Base-by-base conservation (phyloP, 2,113 vertebrate genomes). In the Anarrhichthys ocellatus region DNA sequence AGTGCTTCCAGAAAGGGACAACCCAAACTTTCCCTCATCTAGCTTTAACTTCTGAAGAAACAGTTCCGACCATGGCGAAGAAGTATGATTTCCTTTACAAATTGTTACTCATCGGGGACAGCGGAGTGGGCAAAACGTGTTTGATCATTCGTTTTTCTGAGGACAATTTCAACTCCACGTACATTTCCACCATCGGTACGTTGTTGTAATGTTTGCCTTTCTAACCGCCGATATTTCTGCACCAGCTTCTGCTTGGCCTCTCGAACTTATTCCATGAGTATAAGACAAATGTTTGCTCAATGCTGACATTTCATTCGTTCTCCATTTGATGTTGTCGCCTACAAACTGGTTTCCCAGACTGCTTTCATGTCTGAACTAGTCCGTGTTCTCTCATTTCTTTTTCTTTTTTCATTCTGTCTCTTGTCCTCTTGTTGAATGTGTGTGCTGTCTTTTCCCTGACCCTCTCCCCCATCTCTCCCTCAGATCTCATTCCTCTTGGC, bases 171-270 rank as follows among this genome's bases (percentile, higher is more conserved):
- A 97, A 96, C 93, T 96, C 92, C 88, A 99, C 98, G 0, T 98
- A 98, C 93, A 99, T 99, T 91, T 98, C 97, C 79, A 99, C 98
- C 85, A 99, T 99, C 62, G 97, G 97, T 98, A 94, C 87, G 96
- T 59, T 68, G 29, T n/a, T 13, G 6, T 2, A 4, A 46, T 42
- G 32, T 77, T 78, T 83, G 15, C 29, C 15, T 20, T 42, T 34
- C 2, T 14, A 56, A 44, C n/a, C 32, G 52, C 24, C 29, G 22
- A 63, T 36, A 71, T 65, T 58, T 70, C 42, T 83, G 44, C 61
- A 6, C 9, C 68, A 56, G 79, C 61, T 68, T 14, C 24, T 59
- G 59, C 24, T 3, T 65, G n/a, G 36, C 56, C 20, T 79, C 1
- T 67, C 9, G 54, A 48, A 72, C 27, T 50, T 67, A 69, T 42